phyloP scores from a whole-genome alignment of 2,888 invertebrate species.

The Lycocerus yunnanus region DNA sequence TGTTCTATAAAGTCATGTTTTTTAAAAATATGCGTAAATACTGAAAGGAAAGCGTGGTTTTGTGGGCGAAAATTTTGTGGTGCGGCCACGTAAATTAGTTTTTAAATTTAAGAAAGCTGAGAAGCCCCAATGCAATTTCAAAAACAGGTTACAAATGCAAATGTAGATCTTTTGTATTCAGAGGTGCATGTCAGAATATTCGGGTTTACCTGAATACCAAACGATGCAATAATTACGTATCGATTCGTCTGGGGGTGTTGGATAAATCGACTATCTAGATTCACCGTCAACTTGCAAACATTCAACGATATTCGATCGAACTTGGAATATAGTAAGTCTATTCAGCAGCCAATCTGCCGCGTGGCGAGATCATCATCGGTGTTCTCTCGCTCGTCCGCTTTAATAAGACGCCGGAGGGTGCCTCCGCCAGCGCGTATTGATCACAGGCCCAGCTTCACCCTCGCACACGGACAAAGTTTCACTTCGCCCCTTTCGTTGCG shows the following conservation, averaged over 20 bases:
- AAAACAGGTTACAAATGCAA: conserved; percentile 31
- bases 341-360: conserved; percentile 31
- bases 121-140: conserved; percentile 17
- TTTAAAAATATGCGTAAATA: background rate
- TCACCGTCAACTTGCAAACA: conserved; percentile 29
- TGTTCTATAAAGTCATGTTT: background rate
- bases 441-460: conserved; percentile 40
- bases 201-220: conserved; percentile 32
- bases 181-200: conserved; percentile 25
- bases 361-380: conserved; percentile 44
- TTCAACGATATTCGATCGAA: conserved; percentile 32
- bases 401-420: conserved; percentile 48
- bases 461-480: conserved; percentile 46
- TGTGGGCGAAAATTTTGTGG: too few relatives aligned
- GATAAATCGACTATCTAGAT: conserved; percentile 36
- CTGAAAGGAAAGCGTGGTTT: background rate
- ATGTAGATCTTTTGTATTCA: conserved; percentile 34
- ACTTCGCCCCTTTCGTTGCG: conserved; percentile 44
- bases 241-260: conserved; percentile 30
- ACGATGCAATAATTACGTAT: conserved; percentile 35
- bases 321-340: conserved; percentile 24
- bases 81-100: background rate
- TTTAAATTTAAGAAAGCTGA: background rate
- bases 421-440: conserved; percentile 47
- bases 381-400: conserved; percentile 43